Conservation (phyloP, 2,797 vertebrate species). For the Rhabdophis nuchalis region DNA sequence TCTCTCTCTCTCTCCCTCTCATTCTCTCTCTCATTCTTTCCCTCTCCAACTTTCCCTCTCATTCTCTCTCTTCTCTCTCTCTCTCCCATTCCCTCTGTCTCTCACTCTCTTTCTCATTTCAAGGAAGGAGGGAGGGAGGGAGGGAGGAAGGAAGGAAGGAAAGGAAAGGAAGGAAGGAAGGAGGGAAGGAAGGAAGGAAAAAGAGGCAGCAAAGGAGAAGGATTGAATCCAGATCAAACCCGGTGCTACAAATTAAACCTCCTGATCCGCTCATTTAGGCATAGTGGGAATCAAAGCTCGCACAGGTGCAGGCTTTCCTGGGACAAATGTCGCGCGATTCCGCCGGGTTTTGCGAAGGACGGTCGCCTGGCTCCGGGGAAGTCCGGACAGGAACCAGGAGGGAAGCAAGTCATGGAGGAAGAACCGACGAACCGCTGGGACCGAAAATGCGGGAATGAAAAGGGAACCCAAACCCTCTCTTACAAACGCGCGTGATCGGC, state of each 20-base stretch:
- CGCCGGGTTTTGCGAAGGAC: not conserved
- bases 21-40: too few species aligned
- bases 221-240: not conserved
- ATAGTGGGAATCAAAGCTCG: not conserved
- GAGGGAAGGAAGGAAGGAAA: not conserved
- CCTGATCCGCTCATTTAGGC: not conserved
- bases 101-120: not conserved
- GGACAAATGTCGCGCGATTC: not conserved
- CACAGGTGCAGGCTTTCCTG: not conserved
- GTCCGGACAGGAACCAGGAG: not conserved
- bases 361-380: not conserved
- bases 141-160: not conserved
- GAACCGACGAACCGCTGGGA: rapidly evolving
- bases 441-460: not conserved
- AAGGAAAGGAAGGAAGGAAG: not conserved
- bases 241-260: not conserved
- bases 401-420: not conserved
- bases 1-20: too few species aligned
- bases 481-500: not conserved
- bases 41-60: too few species aligned
- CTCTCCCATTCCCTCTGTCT: too few species aligned
- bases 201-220: not conserved
- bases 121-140: not conserved
- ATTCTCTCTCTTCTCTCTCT: too few species aligned
- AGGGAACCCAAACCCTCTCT: not conserved